Base-by-base conservation (phyloP, 2,113 vertebrate genomes). In the Oxyruncus cristatus region DNA sequence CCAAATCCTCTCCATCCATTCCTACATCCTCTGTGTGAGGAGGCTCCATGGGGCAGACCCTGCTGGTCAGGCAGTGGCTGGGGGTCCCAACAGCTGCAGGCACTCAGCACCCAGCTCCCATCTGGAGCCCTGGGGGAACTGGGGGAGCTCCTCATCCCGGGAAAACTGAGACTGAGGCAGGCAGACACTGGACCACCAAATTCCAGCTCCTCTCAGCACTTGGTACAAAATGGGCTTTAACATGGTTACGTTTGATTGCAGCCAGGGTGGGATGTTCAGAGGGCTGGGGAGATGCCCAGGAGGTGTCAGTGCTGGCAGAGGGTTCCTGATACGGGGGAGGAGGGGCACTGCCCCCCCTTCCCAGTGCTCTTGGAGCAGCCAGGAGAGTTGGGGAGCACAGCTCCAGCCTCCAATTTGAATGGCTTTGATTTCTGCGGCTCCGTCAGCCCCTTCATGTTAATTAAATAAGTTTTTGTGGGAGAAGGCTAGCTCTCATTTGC, bases 391-490 rank as follows among this genome's bases (percentile, higher is more conserved):
- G 42, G 68, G 91, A 77, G 2, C 75, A 3, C 28, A 16, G 20
- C 39, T 46, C 56, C 91, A 95, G 92, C 85, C 91, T 71, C n/a
- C 89, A 24, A 95, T 97, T 97, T 96, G 94, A 96, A 97, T 97
- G 94, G 93, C 96, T 96, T 97, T 95, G 94, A 97, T 95, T 95
- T 78, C 91, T 59, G 93, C 0, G 35, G 95, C 92, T 91, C 37
- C 13, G 0, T 91, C 89, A 74, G 83, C 83, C 91, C 95, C 89
- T 95, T 93, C 89, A 77, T 81, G 89, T 92, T 96, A 93, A 96
- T 93, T 41, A 96, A 92, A 84, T 4, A 32, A 18, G 33, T 44
- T 33, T 79, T 12, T 86, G 93, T 97, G 95, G 79, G 91, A 61
- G 91, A 95, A 92, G 96, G 92, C 91, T 61, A 85, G 66, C 84